A percentile compares a stretch with the other conserved stretches of the same genome.
Conservation (phyloP, 1,140 invertebrate species). For the Polypedilum pembai region DNA sequence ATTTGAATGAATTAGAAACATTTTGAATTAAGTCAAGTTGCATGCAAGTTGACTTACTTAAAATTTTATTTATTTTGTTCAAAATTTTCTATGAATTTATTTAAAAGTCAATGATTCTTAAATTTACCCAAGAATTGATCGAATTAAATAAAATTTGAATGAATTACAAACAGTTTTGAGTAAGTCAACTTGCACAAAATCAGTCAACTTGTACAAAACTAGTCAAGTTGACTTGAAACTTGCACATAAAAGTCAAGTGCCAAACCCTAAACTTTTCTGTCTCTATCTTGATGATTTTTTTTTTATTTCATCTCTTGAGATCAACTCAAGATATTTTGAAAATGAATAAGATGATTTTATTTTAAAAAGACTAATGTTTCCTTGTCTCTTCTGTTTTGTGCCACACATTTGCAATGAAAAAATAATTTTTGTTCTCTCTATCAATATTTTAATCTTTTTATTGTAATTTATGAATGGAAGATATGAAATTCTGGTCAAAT, state of each 20-base stretch:
- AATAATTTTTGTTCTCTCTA: slow-evolving; percentile 4
- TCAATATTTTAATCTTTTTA: background rate
- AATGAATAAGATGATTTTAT: background rate
- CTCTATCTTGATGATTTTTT: background rate
- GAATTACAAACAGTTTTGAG: too few species aligned
- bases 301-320: slow-evolving; percentile 13
- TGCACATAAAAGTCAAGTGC: too few species aligned
- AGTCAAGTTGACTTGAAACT: too few species aligned
- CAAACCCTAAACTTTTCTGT: too few species aligned
- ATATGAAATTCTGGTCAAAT: slow-evolving; percentile 18
- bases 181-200: too few species aligned
- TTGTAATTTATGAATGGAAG: background rate
- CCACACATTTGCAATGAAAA: background rate
- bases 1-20: too few species aligned
- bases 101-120: too few species aligned
- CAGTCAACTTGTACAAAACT: too few species aligned
- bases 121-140: too few species aligned
- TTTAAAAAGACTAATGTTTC: slow-evolving; percentile 6
- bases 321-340: background rate
- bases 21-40: too few species aligned
- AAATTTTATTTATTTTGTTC: background rate
- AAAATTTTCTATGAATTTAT: background rate
- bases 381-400: background rate
- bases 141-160: too few species aligned
- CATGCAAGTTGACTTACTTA: too few species aligned